Conservation (phyloP, 2,888 invertebrate genomes). For the Tetanocera ferruginea region DNA sequence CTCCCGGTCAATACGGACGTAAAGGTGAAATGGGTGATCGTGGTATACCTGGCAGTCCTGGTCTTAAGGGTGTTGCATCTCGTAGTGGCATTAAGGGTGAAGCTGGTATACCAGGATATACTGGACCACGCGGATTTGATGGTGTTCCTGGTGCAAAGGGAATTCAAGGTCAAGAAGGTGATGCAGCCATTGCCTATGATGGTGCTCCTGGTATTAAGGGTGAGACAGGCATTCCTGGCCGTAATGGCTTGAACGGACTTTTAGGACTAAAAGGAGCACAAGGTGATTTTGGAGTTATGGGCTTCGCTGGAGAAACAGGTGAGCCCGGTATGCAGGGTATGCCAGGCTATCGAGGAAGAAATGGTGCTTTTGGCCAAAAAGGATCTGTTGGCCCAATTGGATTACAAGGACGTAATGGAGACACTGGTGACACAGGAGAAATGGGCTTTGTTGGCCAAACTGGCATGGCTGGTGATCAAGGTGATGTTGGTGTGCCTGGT, state of each 20-base stretch:
- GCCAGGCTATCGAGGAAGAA: constrained; percentile 59
- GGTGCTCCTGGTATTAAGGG: constrained; percentile 74
- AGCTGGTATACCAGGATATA: constrained; percentile 71
- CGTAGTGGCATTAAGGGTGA: constrained; percentile 77
- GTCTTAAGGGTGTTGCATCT: constrained; percentile 74
- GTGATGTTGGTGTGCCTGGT: constrained; percentile 72
- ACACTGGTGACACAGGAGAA: constrained; percentile 71
- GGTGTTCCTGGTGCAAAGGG: constrained; percentile 71
- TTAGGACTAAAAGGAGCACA: constrained; percentile 71
- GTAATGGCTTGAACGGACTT: constrained; percentile 70
- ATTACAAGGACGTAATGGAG: constrained; percentile 71
- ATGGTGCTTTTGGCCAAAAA: constrained; percentile 70
- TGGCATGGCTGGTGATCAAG: constrained; percentile 73
- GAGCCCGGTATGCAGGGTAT: constrained; percentile 70
- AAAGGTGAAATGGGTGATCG: constrained; percentile 63
- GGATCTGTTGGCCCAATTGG: constrained; percentile 71
- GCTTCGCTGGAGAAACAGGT: constrained; percentile 72
- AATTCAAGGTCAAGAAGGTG: constrained; percentile 73
- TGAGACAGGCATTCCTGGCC: constrained; percentile 75
- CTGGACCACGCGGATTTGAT: constrained; percentile 68
- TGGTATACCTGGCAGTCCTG: constrained; percentile 57
- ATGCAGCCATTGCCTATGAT: constrained; percentile 72
- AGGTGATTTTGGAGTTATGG: constrained; percentile 72
- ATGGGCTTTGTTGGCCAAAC: constrained; percentile 59
- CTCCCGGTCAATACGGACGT: constrained; percentile 54